These are phyloP conservation scores for Phaetusa simplex DNA, from an alignment of 2,113 vertebrate species.

Conservation along the genomic window DNA sequence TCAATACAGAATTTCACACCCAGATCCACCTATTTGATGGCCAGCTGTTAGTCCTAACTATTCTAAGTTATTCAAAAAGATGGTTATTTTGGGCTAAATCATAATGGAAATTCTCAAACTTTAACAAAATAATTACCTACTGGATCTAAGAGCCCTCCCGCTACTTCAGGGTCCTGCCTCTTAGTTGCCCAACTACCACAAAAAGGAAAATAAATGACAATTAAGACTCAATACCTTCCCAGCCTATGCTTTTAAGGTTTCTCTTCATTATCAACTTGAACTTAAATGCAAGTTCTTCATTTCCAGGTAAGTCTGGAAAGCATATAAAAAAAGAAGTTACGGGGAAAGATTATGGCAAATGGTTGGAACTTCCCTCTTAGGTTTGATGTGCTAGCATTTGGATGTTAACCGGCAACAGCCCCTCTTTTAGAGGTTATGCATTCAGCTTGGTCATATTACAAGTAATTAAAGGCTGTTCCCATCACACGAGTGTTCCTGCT, in stretches of 20 bases:
- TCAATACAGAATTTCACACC: background rate
- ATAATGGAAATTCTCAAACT: background rate
- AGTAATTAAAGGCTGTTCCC: background rate
- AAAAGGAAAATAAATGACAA: background rate
- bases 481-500: background rate
- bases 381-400: background rate
- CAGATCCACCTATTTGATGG: no score
- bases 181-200: background rate
- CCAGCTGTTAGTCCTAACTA: background rate
- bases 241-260: background rate
- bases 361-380: background rate
- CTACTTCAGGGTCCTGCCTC: background rate
- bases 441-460: background rate
- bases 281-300: background rate
- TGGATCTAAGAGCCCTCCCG: background rate
- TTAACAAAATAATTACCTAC: background rate
- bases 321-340: background rate
- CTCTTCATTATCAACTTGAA: background rate
- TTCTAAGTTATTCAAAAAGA: background rate
- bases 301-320: background rate
- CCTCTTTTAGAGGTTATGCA: background rate
- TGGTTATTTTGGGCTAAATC: background rate
- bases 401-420: background rate
- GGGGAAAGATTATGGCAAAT: background rate
- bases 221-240: background rate